A percentile compares a stretch with the other conserved stretches of the same genome.
Evolutionary conservation across 2,888 invertebrate species (phyloP).

Genomic region (Drosophila kokeensis): DNA sequence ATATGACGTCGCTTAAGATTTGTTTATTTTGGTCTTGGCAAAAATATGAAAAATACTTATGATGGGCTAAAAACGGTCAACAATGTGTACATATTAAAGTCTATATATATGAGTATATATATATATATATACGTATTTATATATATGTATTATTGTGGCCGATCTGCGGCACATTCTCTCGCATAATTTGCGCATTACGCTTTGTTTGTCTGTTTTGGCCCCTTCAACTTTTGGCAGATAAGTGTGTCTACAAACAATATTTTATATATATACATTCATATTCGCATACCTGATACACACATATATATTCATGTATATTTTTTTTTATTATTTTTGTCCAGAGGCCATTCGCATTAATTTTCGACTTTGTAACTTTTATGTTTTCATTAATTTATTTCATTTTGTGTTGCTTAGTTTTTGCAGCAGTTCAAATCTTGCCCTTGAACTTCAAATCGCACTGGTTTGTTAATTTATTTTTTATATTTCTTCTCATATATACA

Average conservation of each 20-base stretch:
- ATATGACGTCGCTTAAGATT: conserved; percentile 20
- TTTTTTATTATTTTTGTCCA: conserved; percentile 65
- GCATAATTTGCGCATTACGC: conserved; percentile 70
- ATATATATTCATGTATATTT: background rate
- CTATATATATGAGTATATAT: background rate
- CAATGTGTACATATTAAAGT: conserved; percentile 7
- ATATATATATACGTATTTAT: background rate
- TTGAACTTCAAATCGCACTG: conserved; percentile 49
- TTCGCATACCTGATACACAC: conserved; percentile 2
- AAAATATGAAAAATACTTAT: conserved; percentile 59
- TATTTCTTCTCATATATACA: background rate
- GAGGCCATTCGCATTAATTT: conserved; percentile 72
- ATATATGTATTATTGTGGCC: conserved; percentile 1
- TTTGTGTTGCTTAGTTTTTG: conserved; percentile 23
- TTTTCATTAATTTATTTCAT: conserved; percentile 18
- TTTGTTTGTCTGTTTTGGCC: conserved; percentile 47
- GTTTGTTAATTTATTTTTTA: conserved; percentile 10
- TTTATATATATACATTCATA: background rate
- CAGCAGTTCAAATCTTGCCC: conserved; percentile 30
- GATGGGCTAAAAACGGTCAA: conserved; percentile 58
- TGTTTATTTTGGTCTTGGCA: conserved; percentile 67
- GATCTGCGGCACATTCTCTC: conserved; percentile 28
- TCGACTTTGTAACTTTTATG: conserved; percentile 31
- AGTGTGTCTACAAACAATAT: conserved; percentile 21
- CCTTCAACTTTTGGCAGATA: conserved; percentile 25